Percentiles rank a stretch among this genome's conserved stretches.
Evolutionary conservation across 2,888 invertebrate species (phyloP).

Genomic region (Bombyx huttoni): DNA sequence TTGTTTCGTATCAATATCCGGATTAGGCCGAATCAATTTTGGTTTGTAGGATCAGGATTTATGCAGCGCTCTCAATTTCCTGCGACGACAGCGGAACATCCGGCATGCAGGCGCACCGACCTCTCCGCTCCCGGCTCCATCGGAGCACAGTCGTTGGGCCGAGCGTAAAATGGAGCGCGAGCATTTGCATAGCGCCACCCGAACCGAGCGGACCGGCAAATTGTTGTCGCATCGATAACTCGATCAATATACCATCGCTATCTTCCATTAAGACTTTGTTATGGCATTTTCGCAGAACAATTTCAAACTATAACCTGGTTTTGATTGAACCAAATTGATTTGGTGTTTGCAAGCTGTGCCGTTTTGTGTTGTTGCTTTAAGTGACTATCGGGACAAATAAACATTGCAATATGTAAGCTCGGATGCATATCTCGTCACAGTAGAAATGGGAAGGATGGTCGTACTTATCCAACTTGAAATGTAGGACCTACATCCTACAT

Average conservation of each 20-base stretch:
- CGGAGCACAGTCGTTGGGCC: constrained; percentile 25
- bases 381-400: no score
- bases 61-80: constrained; percentile 71
- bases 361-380: no score
- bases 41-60: constrained; percentile 67
- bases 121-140: constrained; percentile 13
- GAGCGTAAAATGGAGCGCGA: constrained; percentile 59
- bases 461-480: no score
- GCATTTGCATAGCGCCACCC: constrained; percentile 66
- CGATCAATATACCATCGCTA: constrained; percentile 47
- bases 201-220: constrained; percentile 64
- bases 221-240: constrained; percentile 64
- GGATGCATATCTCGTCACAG: no score
- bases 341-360: no score
- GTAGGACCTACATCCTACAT: no score
- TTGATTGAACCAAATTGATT: no score
- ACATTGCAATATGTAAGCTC: no score
- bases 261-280: constrained; percentile 1
- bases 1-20: constrained; percentile 69
- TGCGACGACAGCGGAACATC: constrained; percentile 65
- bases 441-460: no score
- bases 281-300: constrained; percentile 20
- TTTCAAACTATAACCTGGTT: neutral
- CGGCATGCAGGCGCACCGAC: constrained; percentile 34
- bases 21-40: constrained; percentile 69